Evolutionary conservation across 2,888 invertebrate species (phyloP).

Genomic region (Scrobipalpa costella): DNA sequence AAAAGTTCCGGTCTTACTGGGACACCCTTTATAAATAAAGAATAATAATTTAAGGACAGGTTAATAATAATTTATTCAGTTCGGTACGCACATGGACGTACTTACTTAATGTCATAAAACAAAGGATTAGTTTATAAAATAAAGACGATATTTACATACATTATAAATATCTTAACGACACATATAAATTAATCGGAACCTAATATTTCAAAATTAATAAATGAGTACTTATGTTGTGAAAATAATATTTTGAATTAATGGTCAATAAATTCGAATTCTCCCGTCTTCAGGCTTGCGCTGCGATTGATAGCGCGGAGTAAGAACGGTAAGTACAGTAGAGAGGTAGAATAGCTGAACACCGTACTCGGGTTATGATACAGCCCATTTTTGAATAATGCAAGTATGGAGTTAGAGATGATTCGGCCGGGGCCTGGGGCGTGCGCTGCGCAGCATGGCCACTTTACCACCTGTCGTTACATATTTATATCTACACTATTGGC

Average conservation of each 20-base stretch:
- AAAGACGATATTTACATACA: constrained; percentile 79
- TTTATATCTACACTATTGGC: constrained; percentile 81
- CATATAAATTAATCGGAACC: constrained; percentile 81
- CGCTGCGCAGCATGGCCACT: constrained; percentile 79
- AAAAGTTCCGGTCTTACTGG: no score
- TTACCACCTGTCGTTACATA: constrained; percentile 81
- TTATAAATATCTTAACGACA: constrained; percentile 81
- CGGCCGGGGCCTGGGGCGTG: constrained; percentile 61
- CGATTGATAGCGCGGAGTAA: constrained; percentile 47
- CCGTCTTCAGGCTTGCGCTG: constrained; percentile 80
- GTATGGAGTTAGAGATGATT: constrained; percentile 51
- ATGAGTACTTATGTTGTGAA: constrained; percentile 82
- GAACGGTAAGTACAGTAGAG: constrained; percentile 45
- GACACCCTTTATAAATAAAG: no score
- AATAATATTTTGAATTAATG: constrained; percentile 82
- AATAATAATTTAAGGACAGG: constrained; percentile 46
- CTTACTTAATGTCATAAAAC: constrained; percentile 56
- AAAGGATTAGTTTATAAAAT: constrained; percentile 77
- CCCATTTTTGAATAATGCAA: constrained; percentile 56
- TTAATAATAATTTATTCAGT: no score
- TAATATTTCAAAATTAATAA: constrained; percentile 82
- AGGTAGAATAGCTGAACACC: constrained; percentile 49
- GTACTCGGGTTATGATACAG: constrained; percentile 54
- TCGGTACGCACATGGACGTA: not conserved
- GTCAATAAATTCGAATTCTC: constrained; percentile 82